Base-by-base conservation (phyloP, 2,113 vertebrate genomes). In the Cheilinus undulatus region DNA sequence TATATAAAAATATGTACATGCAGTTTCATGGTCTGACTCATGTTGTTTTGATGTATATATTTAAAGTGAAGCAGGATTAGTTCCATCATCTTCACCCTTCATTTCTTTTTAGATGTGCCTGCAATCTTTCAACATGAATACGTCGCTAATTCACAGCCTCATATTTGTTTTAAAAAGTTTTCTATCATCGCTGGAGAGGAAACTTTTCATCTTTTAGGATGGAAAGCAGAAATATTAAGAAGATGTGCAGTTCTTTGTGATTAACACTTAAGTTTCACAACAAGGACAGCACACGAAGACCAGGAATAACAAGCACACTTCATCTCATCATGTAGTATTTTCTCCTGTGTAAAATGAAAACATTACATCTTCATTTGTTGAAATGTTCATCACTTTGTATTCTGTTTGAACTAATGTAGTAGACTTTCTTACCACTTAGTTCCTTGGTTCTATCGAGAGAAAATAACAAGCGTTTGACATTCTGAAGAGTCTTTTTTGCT, bases 81-180 rank as follows among this genome's bases (percentile, higher is more conserved):
- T 62, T 57, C 51, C 43, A 49, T 73, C 24, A 40, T 30, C 19
- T 57, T 20, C 42, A 22, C 57, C 27, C 17, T 51, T 17, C 32
- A 22, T 23, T 22, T 50, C 34, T 48, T 20, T 32, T 38, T 50
- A 10, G 24, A 63, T 73, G 69, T 54, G 15, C 28, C 49, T n/a
- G 30, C 24, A 61, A 56, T 61, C 10, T 8, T 50, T 24, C 11
- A n/a, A 43, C 52, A 23, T 15, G 11, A 57, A 43, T 36, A 17
- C 6, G 15, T 26, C 22, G 3, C 11, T 46, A 15, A 64, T 51
- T 59, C 59, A 38, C 15, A 19, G 7, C 53, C 45, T 15, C 9
- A 34, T 36, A 14, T 22, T 17, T 7, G 11, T 5, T 28, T 19
- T 6, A 20, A 63, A 57, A 7, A 30, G n/a, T 5, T 3, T 6